These are phyloP conservation scores for Choloepus hoffmanni DNA, from an alignment of 2,113 vertebrate genomes.

Conservation along the genomic window DNA sequence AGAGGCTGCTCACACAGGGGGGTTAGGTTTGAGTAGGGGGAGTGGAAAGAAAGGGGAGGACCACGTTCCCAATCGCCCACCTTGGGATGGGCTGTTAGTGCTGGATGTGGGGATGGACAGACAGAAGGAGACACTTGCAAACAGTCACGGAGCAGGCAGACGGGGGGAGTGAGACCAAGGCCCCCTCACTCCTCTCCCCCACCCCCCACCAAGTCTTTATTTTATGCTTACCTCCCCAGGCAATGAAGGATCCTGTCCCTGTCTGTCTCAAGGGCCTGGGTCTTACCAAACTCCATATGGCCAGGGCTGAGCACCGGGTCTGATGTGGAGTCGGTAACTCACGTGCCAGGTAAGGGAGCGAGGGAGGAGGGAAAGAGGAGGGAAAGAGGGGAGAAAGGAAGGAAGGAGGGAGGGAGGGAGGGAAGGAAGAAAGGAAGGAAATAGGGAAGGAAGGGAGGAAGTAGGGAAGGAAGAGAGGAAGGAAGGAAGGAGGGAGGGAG, in stretches of 20 bases:
- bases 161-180: no score
- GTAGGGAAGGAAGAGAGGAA: neutral
- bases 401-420: neutral
- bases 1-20: neutral
- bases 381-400: neutral
- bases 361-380: neutral
- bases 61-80: fast-evolving
- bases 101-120: fast-evolving
- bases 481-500: neutral
- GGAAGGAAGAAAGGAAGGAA: neutral
- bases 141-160: neutral
- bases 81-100: neutral
- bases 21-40: neutral
- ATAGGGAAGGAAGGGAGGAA: neutral
- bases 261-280: fast-evolving
- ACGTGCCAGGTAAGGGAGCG: no score
- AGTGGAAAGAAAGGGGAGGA: fast-evolving
- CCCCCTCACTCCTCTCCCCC: fast-evolving
- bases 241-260: fast-evolving
- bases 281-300: neutral
- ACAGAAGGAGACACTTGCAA: neutral
- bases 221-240: neutral
- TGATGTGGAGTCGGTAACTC: fast-evolving
- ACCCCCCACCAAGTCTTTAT: neutral
- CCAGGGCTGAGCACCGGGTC: no score